Evolutionary conservation across 2,888 invertebrate genomes (phyloP).

Genomic region (Clusia tigrina): DNA sequence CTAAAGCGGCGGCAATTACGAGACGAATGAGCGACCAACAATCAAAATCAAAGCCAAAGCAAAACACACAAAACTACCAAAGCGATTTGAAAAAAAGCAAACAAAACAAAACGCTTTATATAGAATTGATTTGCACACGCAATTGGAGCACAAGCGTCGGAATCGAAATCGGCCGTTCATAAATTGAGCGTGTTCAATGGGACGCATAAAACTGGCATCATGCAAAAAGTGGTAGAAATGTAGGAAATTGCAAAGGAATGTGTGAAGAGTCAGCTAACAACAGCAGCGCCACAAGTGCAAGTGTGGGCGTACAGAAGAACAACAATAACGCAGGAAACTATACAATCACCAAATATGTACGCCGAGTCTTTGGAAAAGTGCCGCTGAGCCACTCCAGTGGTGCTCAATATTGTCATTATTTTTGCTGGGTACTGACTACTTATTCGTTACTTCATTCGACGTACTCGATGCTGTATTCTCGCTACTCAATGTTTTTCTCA

Average conservation of each 20-base stretch:
- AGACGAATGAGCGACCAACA: neutral
- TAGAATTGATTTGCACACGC: neutral
- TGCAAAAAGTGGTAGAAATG: neutral
- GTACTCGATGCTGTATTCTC: too few relatives aligned
- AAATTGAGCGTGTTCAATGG: neutral
- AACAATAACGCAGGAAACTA: too few relatives aligned
- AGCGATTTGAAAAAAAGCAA: neutral
- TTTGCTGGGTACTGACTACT: too few relatives aligned
- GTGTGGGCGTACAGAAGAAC: neutral
- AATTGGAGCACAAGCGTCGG: neutral
- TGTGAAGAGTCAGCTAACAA: too few relatives aligned
- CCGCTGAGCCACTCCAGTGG: too few relatives aligned
- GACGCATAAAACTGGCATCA: neutral
- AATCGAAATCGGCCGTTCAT: neutral
- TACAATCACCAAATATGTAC: too few relatives aligned
- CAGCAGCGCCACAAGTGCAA: neutral
- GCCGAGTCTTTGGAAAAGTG: too few relatives aligned
- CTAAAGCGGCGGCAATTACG: neutral
- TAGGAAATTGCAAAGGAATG: neutral
- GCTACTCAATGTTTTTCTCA: too few relatives aligned
- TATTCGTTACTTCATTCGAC: too few relatives aligned
- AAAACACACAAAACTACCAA: neutral
- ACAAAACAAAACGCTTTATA: neutral
- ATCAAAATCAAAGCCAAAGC: neutral
- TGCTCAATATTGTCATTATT: too few relatives aligned